These are phyloP conservation scores for Nylanderia fulva DNA, from an alignment of 1,140 invertebrate species.

Conservation along the genomic window DNA sequence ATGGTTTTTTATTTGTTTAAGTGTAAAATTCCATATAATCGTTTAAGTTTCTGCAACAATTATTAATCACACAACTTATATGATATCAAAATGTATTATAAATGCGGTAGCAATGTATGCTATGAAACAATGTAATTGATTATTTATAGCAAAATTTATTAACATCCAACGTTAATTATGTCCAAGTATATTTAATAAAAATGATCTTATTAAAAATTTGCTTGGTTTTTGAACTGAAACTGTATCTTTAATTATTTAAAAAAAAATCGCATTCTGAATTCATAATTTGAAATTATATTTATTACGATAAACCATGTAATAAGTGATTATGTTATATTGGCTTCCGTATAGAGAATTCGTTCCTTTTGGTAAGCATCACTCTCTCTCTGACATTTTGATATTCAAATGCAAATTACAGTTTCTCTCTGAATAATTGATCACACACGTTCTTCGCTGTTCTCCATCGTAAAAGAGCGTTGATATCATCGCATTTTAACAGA, in stretches of 20 bases:
- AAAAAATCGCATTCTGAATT: background rate
- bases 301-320: too few species aligned
- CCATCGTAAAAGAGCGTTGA: conserved; percentile 47
- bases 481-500: conserved; percentile 73
- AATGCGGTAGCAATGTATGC: background rate
- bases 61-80: background rate
- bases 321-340: too few species aligned
- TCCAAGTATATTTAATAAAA: background rate
- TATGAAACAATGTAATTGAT: conserved; percentile 4
- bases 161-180: background rate
- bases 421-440: conserved; percentile 38
- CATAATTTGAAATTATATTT: background rate
- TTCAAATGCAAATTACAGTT: conserved; percentile 1
- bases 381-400: background rate
- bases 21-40: background rate
- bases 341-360: background rate
- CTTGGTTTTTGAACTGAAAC: background rate
- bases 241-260: background rate
- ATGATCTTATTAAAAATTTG: background rate
- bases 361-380: background rate
- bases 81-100: background rate
- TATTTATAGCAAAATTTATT: background rate
- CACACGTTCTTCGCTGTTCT: conserved; percentile 44
- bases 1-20: background rate
- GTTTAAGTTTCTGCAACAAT: background rate